Base-by-base conservation (phyloP, 1,140 invertebrate species). In the Nephila pilipes region DNA sequence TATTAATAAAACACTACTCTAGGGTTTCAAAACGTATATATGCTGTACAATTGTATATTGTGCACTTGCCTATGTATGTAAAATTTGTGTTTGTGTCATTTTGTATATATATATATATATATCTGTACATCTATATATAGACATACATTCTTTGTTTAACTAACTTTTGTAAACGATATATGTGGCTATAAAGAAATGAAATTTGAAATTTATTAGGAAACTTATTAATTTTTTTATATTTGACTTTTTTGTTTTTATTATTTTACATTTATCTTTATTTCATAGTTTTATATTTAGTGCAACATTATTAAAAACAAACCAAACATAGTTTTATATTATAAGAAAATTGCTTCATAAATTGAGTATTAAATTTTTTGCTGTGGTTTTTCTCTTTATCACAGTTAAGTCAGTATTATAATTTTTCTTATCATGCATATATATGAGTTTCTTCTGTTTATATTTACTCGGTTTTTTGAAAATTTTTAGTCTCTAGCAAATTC, bases 11-110 rank as follows among this genome's bases (percentile, higher is more conserved):
- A 75, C 65, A 75, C 65, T 75, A 75, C 32, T 75, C 65, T 75
- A 75, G 65, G 25, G 65, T 75, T 75, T 75, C 65, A 36, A 75
- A 36, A 32, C 65, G 32, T 75, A 75, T 75, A 75, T 75, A 75
- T 75, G 65, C 32, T 18, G 65, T 75, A 75, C 65, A 32, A 75
- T 20, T 75, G 14, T 32, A 29, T 75, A 32, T 29, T 75, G 65
- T 36, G 16, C 29, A 75, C 32, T 36, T 36, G 65, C 65, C 32
- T 75, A 36, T 75, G 65, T 75, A 75, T 75, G 65, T 20, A 36
- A 75, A 75, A 14, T 69, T 69, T 69, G 25, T 69, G 25, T 75
- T 75, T 75, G 65, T 75, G 29, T 75, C 65, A 36, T 75, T 75
- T 75, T 75, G 65, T 75, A 75, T 36, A 75, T 75, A 75, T 18